A percentile compares a stretch with the other conserved stretches of the same genome.
Conservation (phyloP, 2,888 invertebrate species). For the Calliscelio sp. region DNA sequence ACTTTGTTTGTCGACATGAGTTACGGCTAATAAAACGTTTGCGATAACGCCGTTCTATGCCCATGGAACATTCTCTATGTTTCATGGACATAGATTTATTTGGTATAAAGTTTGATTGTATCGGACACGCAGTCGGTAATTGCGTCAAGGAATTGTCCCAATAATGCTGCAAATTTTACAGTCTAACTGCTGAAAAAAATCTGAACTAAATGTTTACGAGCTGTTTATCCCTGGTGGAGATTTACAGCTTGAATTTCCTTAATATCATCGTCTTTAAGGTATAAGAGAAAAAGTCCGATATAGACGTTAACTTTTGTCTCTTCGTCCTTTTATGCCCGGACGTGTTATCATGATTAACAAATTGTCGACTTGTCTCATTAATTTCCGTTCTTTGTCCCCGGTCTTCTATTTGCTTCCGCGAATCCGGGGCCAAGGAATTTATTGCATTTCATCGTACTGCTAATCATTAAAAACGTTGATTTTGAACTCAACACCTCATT, state of each 20-base stretch:
- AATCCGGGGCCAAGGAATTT: slow-evolving; percentile 41
- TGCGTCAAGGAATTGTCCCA: slow-evolving; percentile 33
- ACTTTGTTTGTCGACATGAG: slow-evolving; percentile 37
- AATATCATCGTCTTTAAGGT: slow-evolving; percentile 47
- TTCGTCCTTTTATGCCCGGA: slow-evolving; percentile 33
- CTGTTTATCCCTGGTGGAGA: slow-evolving; percentile 33
- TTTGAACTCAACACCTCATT: too few species aligned
- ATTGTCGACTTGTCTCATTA: slow-evolving; percentile 57
- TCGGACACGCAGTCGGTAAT: slow-evolving; percentile 4
- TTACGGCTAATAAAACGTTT: slow-evolving; percentile 55
- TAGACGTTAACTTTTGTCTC: slow-evolving; percentile 58
- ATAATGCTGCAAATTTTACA: slow-evolving; percentile 30
- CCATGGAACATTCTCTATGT: not conserved
- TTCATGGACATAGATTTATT: slow-evolving; percentile 28
- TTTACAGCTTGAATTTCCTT: slow-evolving; percentile 38
- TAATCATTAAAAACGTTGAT: slow-evolving; percentile 40
- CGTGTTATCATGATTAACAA: slow-evolving; percentile 61
- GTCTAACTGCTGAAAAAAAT: slow-evolving; percentile 4
- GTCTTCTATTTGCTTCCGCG: slow-evolving; percentile 46
- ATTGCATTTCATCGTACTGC: slow-evolving; percentile 44
- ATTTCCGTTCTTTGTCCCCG: slow-evolving; percentile 38
- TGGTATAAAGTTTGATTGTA: slow-evolving; percentile 38
- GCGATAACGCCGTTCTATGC: slow-evolving; percentile 4
- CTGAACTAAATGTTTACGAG: slow-evolving; percentile 39
- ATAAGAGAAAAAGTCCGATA: slow-evolving; percentile 52